Evolutionary conservation across 2,888 invertebrate genomes (phyloP).

Genomic region (Ichneumon xanthorius): DNA sequence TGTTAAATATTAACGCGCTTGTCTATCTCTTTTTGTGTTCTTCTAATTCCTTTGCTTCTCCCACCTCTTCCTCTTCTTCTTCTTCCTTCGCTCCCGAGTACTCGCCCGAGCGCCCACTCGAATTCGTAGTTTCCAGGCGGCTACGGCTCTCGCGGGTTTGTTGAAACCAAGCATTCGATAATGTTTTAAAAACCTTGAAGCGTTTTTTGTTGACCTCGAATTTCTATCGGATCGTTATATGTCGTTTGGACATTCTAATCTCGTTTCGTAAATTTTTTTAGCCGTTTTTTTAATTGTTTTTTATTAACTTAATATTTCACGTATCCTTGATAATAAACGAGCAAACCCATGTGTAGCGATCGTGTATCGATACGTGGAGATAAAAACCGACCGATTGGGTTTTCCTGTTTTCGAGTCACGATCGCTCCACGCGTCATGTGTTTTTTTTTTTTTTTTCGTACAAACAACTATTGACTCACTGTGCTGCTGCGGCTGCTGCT

Average conservation of each 20-base stretch:
- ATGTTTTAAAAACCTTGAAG: constrained; percentile 15
- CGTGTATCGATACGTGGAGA: background rate
- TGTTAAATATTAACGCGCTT: constrained; percentile 30
- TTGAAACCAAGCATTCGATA: constrained; percentile 33
- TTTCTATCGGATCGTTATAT: constrained; percentile 21
- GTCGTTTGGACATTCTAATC: constrained; percentile 25
- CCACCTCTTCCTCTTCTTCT: constrained; percentile 7
- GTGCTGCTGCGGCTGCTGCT: constrained; percentile 52
- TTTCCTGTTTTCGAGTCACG: background rate
- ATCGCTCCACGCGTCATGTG: background rate
- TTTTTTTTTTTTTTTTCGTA: background rate
- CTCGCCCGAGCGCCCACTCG: constrained; percentile 39
- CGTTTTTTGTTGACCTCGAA: constrained; percentile 23
- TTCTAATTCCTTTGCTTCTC: constrained; percentile 14
- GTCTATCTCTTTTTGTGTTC: constrained; percentile 16
- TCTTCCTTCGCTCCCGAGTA: background rate
- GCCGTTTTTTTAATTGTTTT: background rate
- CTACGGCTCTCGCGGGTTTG: constrained; percentile 18
- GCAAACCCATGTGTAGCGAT: background rate
- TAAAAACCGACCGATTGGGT: background rate
- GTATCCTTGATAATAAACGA: background rate
- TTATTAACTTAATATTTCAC: background rate
- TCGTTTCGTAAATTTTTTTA: constrained; percentile 9
- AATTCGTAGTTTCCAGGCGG: constrained; percentile 49
- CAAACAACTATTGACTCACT: constrained; percentile 10